A percentile compares a stretch with the other conserved stretches of the same genome.
phyloP scores from a whole-genome alignment of 2,797 vertebrate species.

The Sebastes minor region DNA sequence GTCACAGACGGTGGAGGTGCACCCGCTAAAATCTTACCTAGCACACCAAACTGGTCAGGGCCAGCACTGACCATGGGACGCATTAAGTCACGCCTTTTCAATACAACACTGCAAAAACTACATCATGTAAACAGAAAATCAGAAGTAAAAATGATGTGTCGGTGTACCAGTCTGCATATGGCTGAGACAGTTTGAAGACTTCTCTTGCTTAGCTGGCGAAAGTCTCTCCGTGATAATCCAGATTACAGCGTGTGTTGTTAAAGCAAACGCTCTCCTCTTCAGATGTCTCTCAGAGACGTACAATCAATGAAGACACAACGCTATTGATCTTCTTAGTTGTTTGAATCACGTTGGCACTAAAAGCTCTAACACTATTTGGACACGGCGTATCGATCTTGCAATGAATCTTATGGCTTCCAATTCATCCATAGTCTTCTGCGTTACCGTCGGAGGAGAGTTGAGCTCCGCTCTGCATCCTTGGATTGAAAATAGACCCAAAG shows the following conservation, averaged over 20 bases:
- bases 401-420: not conserved
- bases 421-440: not conserved
- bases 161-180: too few relatives aligned
- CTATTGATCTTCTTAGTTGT: slow-evolving; percentile 19
- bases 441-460: not conserved
- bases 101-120: not conserved
- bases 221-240: not conserved
- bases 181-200: not conserved
- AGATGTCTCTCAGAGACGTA: not conserved
- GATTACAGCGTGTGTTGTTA: not conserved
- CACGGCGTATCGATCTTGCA: not conserved
- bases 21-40: too few relatives aligned
- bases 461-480: not conserved
- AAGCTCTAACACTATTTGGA: slow-evolving; percentile 10
- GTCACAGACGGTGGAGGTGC: too few relatives aligned
- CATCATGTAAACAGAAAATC: not conserved
- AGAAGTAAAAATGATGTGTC: not conserved
- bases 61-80: too few relatives aligned
- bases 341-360: slow-evolving; percentile 15
- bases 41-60: fast-evolving
- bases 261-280: not conserved
- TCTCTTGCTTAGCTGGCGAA: not conserved
- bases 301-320: slow-evolving; percentile 21
- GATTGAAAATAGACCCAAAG: not conserved
- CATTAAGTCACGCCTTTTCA: too few relatives aligned